Percentiles rank a stretch among this genome's conserved stretches.
Evolutionary conservation across 2,888 invertebrate genomes (phyloP).

Genomic region (Venustoraphidia nigricollis): DNA sequence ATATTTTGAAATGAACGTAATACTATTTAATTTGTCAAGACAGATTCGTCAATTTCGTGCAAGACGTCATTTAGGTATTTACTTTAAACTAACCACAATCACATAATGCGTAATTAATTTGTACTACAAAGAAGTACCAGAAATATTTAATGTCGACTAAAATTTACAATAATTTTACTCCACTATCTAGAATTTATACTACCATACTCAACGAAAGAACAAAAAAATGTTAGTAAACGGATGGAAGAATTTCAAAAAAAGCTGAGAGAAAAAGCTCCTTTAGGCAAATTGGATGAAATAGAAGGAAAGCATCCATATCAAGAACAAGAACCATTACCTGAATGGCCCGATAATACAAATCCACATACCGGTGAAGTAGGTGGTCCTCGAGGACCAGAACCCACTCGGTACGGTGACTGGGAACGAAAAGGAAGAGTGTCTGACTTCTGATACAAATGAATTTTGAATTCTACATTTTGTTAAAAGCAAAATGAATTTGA

Average conservation of each 20-base stretch:
- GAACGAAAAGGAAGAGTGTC: slow-evolving; percentile 93
- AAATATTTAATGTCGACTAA: too few species aligned
- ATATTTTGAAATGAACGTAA: too few species aligned
- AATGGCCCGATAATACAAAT: slow-evolving; percentile 78
- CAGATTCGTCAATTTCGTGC: too few species aligned
- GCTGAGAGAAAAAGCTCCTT: slow-evolving; percentile 43
- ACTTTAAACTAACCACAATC: too few species aligned
- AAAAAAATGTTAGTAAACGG: slow-evolving; percentile 26
- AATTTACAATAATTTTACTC: too few species aligned
- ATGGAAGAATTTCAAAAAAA: slow-evolving; percentile 61
- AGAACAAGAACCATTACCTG: slow-evolving; percentile 67
- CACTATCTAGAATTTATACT: too few species aligned
- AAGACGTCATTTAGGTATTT: too few species aligned
- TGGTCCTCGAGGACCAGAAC: slow-evolving; percentile 93
- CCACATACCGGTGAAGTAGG: slow-evolving; percentile 90
- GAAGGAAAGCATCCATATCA: slow-evolving; percentile 53
- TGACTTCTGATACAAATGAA: slow-evolving; percentile 56
- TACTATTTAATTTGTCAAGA: too few species aligned
- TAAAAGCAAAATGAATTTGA: slow-evolving; percentile 5
- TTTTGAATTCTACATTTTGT: background rate
- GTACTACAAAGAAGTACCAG: too few species aligned
- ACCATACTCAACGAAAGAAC: slow-evolving; percentile 7
- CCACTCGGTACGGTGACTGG: slow-evolving; percentile 99
- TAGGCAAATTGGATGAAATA: slow-evolving; percentile 64
- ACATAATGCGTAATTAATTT: too few species aligned